Evolutionary conservation across 1,140 invertebrate genomes (phyloP).

Genomic region (Leptinotarsa defecta): DNA sequence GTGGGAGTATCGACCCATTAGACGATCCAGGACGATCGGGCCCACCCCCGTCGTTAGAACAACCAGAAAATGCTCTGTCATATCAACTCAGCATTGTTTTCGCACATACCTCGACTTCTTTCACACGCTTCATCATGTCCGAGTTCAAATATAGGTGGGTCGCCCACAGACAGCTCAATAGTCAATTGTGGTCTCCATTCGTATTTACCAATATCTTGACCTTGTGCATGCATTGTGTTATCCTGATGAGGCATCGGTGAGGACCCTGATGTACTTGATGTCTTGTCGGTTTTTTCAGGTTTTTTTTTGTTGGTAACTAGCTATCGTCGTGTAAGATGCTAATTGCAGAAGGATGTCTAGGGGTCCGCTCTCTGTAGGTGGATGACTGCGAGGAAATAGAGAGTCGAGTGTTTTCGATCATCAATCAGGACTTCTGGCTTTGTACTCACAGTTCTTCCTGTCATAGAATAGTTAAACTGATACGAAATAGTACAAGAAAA

Average conservation of each 20-base stretch:
- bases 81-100: constrained; percentile 34
- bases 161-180: constrained; percentile 34
- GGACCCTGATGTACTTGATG: not conserved
- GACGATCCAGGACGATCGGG: constrained; percentile 27
- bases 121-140: constrained; percentile 37
- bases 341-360: not conserved
- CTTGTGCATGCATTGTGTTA: constrained; percentile 22
- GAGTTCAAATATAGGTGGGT: constrained; percentile 38
- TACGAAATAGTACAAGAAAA: no score
- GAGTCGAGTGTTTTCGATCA: not conserved
- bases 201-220: constrained; percentile 36
- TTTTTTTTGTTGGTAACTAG: not conserved
- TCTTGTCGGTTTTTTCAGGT: not conserved
- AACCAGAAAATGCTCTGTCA: constrained; percentile 34
- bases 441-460: no score
- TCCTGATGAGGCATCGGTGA: not conserved
- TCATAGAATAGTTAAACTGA: no score
- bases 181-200: constrained; percentile 28
- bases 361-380: not conserved
- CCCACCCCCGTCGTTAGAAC: constrained; percentile 35
- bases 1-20: not conserved
- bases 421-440: not conserved
- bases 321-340: not conserved
- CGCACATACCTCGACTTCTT: constrained; percentile 36
- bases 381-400: not conserved